Conservation (phyloP, 2,797 vertebrate species). For the Monodelphis domestica region DNA sequence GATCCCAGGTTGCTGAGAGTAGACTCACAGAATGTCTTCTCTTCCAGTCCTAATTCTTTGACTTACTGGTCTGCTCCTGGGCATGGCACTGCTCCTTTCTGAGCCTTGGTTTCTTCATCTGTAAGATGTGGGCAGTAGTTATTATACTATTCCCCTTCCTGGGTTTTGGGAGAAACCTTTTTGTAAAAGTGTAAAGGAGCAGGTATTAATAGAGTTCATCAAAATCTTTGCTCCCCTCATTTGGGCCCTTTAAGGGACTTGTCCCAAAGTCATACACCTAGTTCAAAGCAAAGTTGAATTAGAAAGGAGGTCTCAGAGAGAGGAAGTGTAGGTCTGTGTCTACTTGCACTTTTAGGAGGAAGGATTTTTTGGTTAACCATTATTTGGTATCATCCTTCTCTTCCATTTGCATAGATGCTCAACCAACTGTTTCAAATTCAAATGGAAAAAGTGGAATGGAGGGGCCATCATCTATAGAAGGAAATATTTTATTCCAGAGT, state of each 20-base stretch:
- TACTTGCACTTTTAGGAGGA: neutral
- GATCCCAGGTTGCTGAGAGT: neutral
- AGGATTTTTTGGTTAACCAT: neutral
- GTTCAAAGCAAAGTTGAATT: neutral
- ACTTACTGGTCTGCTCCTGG: neutral
- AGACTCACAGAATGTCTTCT: neutral
- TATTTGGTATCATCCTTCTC: neutral
- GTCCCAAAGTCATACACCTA: neutral
- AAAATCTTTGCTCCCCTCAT: neutral
- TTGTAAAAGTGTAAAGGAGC: no score
- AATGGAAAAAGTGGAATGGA: neutral
- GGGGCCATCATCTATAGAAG: neutral
- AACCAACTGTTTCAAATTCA: neutral
- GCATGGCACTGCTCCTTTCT: neutral
- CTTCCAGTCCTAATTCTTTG: neutral
- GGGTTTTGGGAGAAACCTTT: no score
- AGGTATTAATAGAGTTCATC: neutral
- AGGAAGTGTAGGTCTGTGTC: neutral
- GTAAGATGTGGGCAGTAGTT: neutral
- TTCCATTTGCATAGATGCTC: neutral
- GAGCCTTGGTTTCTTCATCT: neutral
- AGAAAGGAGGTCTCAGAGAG: neutral
- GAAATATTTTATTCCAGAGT: neutral
- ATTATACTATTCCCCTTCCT: neutral
- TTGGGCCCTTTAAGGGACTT: neutral